These are phyloP conservation scores for Aldabrachelys gigantea DNA, from an alignment of 2,113 vertebrate genomes.

Conservation along the genomic window DNA sequence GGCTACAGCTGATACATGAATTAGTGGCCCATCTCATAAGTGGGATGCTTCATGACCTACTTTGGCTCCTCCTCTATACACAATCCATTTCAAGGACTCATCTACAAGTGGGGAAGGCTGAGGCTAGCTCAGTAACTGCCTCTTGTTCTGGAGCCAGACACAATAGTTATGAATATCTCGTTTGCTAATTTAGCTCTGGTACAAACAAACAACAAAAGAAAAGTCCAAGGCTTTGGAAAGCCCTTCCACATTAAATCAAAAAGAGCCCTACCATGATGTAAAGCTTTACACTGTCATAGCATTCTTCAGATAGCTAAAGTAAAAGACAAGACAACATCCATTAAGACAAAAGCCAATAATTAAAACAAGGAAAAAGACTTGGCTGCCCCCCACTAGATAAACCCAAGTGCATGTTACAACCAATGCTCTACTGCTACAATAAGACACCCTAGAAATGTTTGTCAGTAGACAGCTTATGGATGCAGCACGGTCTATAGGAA, in stretches of 20 bases:
- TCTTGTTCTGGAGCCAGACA: not conserved
- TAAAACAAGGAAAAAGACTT: not conserved
- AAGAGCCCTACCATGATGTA: not conserved
- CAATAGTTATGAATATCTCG: not conserved
- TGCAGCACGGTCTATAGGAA: not conserved
- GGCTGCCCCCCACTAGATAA: not conserved
- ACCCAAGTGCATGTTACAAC: not conserved
- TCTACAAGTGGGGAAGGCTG: not conserved
- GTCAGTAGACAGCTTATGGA: conserved; percentile 17
- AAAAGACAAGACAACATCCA: not conserved
- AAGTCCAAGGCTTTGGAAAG: not conserved
- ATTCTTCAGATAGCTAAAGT: not conserved
- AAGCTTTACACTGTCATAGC: not conserved
- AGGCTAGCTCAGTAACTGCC: not conserved
- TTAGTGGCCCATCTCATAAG: not conserved
- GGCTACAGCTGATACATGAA: not conserved
- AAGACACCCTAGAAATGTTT: not conserved
- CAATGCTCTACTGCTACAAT: not conserved
- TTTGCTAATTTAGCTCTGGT: not conserved
- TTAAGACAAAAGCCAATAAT: too few relatives aligned
- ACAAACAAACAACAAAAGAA: not conserved
- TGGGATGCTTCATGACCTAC: not conserved
- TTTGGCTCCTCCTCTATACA: not conserved
- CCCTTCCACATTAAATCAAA: not conserved
- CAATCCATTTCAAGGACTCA: not conserved